These are phyloP conservation scores for Natrix natrix DNA, from an alignment of 2,797 vertebrate genomes.

Conservation along the genomic window DNA sequence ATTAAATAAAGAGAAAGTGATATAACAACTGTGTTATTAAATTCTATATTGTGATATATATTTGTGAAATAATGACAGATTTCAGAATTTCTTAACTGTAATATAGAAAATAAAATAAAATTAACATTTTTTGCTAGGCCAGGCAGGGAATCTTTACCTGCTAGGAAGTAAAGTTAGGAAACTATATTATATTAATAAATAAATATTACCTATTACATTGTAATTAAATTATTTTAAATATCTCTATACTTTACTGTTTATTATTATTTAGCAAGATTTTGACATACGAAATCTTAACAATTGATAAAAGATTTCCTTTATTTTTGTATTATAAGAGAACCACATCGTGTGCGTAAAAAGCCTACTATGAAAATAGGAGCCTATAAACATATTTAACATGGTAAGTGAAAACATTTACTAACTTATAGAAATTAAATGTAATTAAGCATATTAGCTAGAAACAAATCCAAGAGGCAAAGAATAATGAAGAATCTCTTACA, in stretches of 20 bases:
- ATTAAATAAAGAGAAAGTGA: background rate
- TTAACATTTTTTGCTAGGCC: background rate
- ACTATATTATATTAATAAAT: background rate
- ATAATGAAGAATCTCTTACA: background rate
- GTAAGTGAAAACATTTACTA: background rate
- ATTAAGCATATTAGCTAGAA: background rate
- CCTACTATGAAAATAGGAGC: background rate
- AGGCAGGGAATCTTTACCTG: background rate
- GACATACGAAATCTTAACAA: background rate
- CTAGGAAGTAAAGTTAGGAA: background rate
- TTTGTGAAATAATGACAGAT: background rate
- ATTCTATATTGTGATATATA: background rate
- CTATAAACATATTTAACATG: background rate
- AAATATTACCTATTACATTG: background rate
- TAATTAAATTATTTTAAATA: background rate
- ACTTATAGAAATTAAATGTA: background rate
- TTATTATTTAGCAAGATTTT: background rate
- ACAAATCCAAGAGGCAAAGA: background rate
- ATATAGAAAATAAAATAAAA: background rate
- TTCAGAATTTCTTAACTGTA: background rate
- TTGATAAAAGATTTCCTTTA: background rate
- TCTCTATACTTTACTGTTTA: background rate
- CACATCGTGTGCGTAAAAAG: too few species aligned
- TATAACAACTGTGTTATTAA: background rate
- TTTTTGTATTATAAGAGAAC: background rate